These are phyloP conservation scores for Tetragnatha montana DNA, from an alignment of 2,888 invertebrate species.

Conservation along the genomic window DNA sequence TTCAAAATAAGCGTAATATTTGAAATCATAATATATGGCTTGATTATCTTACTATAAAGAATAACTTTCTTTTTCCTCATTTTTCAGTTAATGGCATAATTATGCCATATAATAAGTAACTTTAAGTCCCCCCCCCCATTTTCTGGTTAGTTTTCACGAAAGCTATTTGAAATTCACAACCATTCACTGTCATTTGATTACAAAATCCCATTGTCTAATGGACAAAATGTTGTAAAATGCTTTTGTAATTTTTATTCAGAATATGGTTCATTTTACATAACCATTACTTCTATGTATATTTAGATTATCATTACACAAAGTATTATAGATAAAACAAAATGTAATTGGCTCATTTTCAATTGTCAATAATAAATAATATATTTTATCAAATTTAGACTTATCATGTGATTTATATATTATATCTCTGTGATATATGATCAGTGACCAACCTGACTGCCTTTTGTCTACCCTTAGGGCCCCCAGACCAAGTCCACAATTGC, in stretches of 20 bases:
- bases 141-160: too few relatives aligned
- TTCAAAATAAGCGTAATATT: too few relatives aligned
- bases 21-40: too few relatives aligned
- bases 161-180: too few relatives aligned
- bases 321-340: neutral
- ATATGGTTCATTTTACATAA: neutral
- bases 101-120: too few relatives aligned
- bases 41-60: too few relatives aligned
- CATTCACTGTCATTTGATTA: too few relatives aligned
- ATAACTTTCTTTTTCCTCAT: too few relatives aligned
- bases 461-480: slow-evolving; percentile 70
- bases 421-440: neutral
- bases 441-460: slow-evolving; percentile 55
- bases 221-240: neutral
- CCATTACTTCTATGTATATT: neutral
- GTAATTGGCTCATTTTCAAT: neutral
- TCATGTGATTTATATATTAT: neutral
- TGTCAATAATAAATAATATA: neutral
- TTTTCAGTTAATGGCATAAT: too few relatives aligned
- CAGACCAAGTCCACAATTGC: slow-evolving; percentile 72
- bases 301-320: neutral
- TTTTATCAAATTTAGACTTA: neutral
- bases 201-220: neutral
- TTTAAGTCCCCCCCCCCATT: too few relatives aligned
- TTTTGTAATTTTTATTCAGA: neutral